phyloP scores from a whole-genome alignment of 2,113 vertebrate species.

The Plectropomus leopardus region DNA sequence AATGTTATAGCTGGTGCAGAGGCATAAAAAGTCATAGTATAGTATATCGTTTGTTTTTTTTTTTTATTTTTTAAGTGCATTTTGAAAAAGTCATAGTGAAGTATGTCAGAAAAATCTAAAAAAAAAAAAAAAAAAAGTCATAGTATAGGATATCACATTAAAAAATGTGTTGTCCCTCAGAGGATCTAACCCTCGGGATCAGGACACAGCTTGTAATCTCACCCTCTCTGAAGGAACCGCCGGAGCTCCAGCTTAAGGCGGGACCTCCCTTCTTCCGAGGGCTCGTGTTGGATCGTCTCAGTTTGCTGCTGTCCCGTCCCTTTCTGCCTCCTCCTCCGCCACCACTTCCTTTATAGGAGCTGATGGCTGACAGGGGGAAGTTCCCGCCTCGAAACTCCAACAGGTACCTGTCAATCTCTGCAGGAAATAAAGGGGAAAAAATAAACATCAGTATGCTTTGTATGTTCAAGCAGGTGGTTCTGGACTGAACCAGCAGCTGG shows the following conservation, averaged over 20 bases:
- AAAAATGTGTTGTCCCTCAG: too few species aligned
- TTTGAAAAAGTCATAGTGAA: too few species aligned
- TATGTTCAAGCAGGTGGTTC: too few species aligned
- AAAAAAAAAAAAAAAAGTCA: too few species aligned
- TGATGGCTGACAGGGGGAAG: constrained; percentile 89
- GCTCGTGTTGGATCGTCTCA: constrained; percentile 95
- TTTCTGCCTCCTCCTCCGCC: constrained; percentile 84
- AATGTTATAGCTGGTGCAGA: too few species aligned
- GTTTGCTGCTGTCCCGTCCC: constrained; percentile 86
- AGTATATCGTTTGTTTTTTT: too few species aligned
- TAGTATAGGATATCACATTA: too few species aligned
- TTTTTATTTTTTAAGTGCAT: too few species aligned
- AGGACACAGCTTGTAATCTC: background rate
- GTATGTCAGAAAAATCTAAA: too few species aligned
- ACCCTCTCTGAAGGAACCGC: constrained; percentile 83
- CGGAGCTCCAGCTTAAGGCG: constrained; percentile 82
- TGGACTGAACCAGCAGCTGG: too few species aligned
- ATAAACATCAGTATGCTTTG: background rate
- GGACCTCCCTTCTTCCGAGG: constrained; percentile 90
- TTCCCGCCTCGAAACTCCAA: constrained; percentile 91
- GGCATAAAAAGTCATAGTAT: too few species aligned
- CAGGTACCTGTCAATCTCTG: constrained; percentile 91
- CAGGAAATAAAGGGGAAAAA: constrained; percentile 46
- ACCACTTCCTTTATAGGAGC: constrained; percentile 82
- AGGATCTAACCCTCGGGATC: background rate